phyloP scores from a whole-genome alignment of 2,888 invertebrate genomes.

The Thysanoteuthis rhombus region DNA sequence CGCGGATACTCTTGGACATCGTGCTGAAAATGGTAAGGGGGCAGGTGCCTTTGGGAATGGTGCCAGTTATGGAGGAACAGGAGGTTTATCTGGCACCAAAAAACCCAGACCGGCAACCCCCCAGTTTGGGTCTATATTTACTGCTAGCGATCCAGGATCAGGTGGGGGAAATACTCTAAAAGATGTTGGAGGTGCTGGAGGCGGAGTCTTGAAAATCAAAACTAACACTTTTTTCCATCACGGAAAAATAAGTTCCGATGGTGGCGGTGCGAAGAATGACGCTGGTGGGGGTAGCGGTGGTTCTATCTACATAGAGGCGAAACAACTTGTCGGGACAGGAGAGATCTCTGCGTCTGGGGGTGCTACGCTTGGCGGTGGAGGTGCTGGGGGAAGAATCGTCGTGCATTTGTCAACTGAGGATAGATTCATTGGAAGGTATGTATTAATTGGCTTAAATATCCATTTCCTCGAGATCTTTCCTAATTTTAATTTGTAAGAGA shows the following conservation, averaged over 20 bases:
- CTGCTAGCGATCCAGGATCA: constrained; percentile 40
- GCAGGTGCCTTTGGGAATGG: constrained; percentile 44
- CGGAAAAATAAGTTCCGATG: constrained; percentile 49
- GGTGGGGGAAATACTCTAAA: constrained; percentile 43
- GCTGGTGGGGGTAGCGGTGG: constrained; percentile 54
- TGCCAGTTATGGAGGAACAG: constrained; percentile 52
- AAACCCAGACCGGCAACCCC: constrained; percentile 27
- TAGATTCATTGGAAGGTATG: not conserved
- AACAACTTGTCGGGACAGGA: constrained; percentile 44
- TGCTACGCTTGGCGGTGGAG: constrained; percentile 47
- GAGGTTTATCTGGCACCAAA: constrained; percentile 42
- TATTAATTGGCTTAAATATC: not conserved
- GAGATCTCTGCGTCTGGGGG: constrained; percentile 45
- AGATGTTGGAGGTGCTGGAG: constrained; percentile 40
- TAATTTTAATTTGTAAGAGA: not conserved
- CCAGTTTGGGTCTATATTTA: constrained; percentile 37
- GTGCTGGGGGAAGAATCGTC: constrained; percentile 50
- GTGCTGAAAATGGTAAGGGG: constrained; percentile 37
- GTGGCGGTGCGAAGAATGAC: constrained; percentile 37
- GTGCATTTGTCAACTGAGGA: constrained; percentile 31
- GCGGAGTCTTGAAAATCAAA: constrained; percentile 44
- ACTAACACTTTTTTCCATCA: constrained; percentile 39
- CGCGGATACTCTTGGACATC: constrained; percentile 40
- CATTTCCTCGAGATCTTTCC: not conserved
- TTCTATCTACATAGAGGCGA: constrained; percentile 39